These are phyloP conservation scores for Scomber japonicus DNA, from an alignment of 2,113 vertebrate genomes.

Conservation along the genomic window DNA sequence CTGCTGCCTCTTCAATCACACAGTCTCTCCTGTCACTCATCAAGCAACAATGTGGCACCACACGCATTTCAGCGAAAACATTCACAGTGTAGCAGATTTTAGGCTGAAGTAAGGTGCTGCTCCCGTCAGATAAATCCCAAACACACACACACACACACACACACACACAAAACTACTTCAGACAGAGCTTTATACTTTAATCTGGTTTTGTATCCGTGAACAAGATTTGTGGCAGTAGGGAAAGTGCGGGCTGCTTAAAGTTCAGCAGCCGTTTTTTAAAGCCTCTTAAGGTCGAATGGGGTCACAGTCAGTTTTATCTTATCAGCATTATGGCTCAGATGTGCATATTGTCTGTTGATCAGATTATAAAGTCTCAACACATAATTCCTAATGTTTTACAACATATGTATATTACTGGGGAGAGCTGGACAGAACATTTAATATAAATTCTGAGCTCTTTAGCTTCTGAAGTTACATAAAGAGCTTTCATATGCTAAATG, in stretches of 20 bases:
- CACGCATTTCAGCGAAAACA: not conserved
- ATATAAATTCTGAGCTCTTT: conserved; percentile 17
- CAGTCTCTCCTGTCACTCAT: conserved; percentile 13
- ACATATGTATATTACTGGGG: not conserved
- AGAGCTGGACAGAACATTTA: conserved; percentile 23
- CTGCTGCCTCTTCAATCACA: conserved; percentile 38
- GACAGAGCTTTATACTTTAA: conserved; percentile 41
- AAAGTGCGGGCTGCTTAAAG: conserved; percentile 36
- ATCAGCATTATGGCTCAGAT: conserved; percentile 20
- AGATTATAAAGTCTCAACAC: conserved; percentile 55
- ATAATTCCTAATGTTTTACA: conserved; percentile 32
- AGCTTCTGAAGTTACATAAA: conserved; percentile 17
- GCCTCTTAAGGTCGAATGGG: conserved; percentile 48
- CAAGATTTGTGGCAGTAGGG: conserved; percentile 21
- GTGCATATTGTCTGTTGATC: conserved; percentile 39
- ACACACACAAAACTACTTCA: not conserved
- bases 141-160: not conserved
- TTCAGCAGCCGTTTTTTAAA: conserved; percentile 62
- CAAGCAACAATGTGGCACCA: not conserved
- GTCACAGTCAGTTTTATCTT: conserved; percentile 38
- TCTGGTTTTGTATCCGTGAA: conserved; percentile 43
- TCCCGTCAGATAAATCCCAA: conserved; percentile 39
- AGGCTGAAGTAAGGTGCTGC: conserved; percentile 37
- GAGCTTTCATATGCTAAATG: not conserved
- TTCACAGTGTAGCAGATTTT: conserved; percentile 22